These are phyloP conservation scores for Zeuzera pyrina DNA, from an alignment of 2,888 invertebrate species.

Conservation along the genomic window DNA sequence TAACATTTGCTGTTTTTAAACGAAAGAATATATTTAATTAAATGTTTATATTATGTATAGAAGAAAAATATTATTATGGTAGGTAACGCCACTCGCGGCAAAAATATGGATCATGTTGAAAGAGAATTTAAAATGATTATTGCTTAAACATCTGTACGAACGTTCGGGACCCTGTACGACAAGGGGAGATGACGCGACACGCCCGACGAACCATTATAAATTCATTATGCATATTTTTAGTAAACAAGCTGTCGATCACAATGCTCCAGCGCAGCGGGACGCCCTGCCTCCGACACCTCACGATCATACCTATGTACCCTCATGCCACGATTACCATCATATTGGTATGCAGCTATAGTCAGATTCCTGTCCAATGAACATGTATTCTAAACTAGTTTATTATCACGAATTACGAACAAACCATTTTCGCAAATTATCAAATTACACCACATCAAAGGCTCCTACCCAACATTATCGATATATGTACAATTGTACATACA, in stretches of 20 bases:
- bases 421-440: constrained; percentile 58
- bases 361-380: constrained; percentile 24
- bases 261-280: constrained; percentile 59
- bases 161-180: no score
- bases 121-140: no score
- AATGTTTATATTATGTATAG: no score
- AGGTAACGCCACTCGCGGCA: no score
- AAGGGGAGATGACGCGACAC: constrained; percentile 37
- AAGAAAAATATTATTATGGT: no score
- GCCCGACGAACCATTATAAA: constrained; percentile 60
- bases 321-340: constrained; percentile 42
- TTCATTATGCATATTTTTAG: constrained; percentile 74
- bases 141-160: no score
- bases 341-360: constrained; percentile 23
- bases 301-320: constrained; percentile 33
- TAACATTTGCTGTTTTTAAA: no score
- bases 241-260: constrained; percentile 74
- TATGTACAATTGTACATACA: no score
- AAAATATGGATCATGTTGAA: no score
- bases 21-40: no score
- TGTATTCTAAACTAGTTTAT: constrained; percentile 44
- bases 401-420: constrained; percentile 35
- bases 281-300: constrained; percentile 56
- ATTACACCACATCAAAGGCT: constrained; percentile 61
- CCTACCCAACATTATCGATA: constrained; percentile 51